Conservation (phyloP, 2,113 vertebrate genomes). For the Crotalus horridus region DNA sequence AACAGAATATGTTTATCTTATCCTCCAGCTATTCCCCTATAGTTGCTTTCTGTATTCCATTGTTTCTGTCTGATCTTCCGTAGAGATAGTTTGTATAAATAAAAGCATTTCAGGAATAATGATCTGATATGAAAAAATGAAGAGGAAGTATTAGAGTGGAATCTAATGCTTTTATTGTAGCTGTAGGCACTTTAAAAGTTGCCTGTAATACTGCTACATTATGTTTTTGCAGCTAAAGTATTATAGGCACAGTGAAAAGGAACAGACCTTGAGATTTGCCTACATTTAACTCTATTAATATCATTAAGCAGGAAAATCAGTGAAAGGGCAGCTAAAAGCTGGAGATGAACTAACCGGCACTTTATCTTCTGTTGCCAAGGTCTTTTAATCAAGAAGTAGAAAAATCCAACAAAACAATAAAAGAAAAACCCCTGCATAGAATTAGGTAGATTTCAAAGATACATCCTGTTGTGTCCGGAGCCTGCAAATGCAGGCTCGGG, state of each 20-base stretch:
- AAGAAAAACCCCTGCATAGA: constrained; percentile 26
- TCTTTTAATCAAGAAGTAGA: constrained; percentile 71
- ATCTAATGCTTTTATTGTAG: constrained; percentile 26
- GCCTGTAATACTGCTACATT: constrained; percentile 12
- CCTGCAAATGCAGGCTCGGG: too few relatives aligned
- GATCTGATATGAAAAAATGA: constrained; percentile 29
- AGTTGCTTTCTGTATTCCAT: neutral
- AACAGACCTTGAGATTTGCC: constrained; percentile 49
- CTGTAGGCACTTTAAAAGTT: constrained; percentile 24
- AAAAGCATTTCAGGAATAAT: constrained; percentile 37
- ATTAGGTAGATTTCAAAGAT: constrained; percentile 17
- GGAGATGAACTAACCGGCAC: constrained; percentile 58
- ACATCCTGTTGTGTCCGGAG: neutral
- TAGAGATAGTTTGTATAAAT: constrained; percentile 28
- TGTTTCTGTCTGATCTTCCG: constrained; percentile 18
- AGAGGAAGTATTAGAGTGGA: constrained; percentile 29
- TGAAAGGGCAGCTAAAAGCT: constrained; percentile 58
- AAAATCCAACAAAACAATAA: constrained; percentile 57
- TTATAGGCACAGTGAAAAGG: constrained; percentile 26
- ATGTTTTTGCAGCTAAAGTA: constrained; percentile 48
- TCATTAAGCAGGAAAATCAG: constrained; percentile 61
- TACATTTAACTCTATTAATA: constrained; percentile 66
- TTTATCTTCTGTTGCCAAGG: constrained; percentile 71
- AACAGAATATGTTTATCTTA: neutral
- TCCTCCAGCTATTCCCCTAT: neutral